Conservation (phyloP, 1,140 invertebrate genomes). For the Ceratina japonica region DNA sequence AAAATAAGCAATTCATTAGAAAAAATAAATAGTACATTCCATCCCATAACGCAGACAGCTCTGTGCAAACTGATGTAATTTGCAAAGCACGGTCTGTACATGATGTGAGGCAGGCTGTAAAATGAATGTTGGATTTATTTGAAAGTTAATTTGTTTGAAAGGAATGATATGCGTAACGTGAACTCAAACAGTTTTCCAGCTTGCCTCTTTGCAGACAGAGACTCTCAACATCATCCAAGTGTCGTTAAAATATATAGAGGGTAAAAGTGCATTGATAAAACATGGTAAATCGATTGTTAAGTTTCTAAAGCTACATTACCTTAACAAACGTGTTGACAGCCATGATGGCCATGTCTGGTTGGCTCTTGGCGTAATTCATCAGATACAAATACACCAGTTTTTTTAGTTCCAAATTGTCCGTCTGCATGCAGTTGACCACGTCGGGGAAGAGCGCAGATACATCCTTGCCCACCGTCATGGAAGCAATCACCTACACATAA, state of each 20-base stretch:
- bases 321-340: conserved; percentile 99
- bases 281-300: conserved; percentile 50
- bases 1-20: conserved; percentile 78
- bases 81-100: conserved; percentile 74
- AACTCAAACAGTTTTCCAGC: conserved; percentile 61
- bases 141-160: conserved; percentile 37
- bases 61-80: conserved; percentile 73
- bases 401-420: conserved; percentile 99
- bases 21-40: conserved; percentile 70
- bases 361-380: conserved; percentile 99
- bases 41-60: conserved; percentile 75
- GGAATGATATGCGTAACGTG: background rate
- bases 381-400: conserved; percentile 99
- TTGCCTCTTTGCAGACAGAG: conserved; percentile 69
- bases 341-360: conserved; percentile 99
- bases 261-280: conserved; percentile 74
- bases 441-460: conserved; percentile 98
- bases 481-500: conserved; percentile 94
- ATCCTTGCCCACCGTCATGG: conserved; percentile 99
- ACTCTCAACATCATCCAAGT: conserved; percentile 69
- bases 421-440: conserved; percentile 99
- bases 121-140: conserved; percentile 53
- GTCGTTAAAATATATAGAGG: conserved; percentile 68
- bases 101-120: conserved; percentile 68
- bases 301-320: conserved; percentile 81